These are phyloP conservation scores for Gandaritis pyraliata DNA, from an alignment of 2,888 invertebrate genomes.

Conservation along the genomic window DNA sequence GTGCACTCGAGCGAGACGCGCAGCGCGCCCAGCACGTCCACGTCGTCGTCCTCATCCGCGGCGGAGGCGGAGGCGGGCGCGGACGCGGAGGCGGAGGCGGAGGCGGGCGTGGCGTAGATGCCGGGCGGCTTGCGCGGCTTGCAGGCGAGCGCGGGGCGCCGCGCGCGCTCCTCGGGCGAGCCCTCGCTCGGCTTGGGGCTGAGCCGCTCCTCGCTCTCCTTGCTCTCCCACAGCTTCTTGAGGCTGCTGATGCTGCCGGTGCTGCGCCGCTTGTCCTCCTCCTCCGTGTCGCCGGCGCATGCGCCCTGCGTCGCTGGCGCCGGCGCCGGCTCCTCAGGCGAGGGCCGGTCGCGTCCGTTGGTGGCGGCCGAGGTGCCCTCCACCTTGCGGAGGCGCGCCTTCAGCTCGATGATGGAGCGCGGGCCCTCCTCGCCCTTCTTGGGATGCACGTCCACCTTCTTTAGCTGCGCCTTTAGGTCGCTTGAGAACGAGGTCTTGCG, in stretches of 20 bases:
- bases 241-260: slow-evolving; percentile 96
- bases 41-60: slow-evolving; percentile 55
- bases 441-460: slow-evolving; percentile 54
- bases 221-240: slow-evolving; percentile 96
- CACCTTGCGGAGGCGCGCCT: slow-evolving; percentile 92
- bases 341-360: slow-evolving; percentile 66
- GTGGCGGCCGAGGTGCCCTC: slow-evolving; percentile 80
- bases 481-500: slow-evolving; percentile 73
- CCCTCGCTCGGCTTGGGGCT: slow-evolving; percentile 86
- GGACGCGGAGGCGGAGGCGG: slow-evolving; percentile 54
- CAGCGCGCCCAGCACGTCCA: slow-evolving; percentile 75
- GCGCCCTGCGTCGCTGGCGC: slow-evolving; percentile 69
- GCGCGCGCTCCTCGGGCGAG: slow-evolving; percentile 62
- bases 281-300: slow-evolving; percentile 71
- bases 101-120: slow-evolving; percentile 90
- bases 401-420: slow-evolving; percentile 91
- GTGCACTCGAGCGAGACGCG: slow-evolving; percentile 86
- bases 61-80: slow-evolving; percentile 56
- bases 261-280: slow-evolving; percentile 94
- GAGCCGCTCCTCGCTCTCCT: slow-evolving; percentile 84
- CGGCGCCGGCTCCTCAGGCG: slow-evolving; percentile 61
- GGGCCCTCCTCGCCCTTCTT: slow-evolving; percentile 76
- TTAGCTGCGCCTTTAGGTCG: slow-evolving; percentile 87
- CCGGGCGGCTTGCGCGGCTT: slow-evolving; percentile 82
- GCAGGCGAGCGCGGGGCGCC: slow-evolving; percentile 55